Conservation (phyloP, 2,113 vertebrate genomes). For the Murina feae region DNA sequence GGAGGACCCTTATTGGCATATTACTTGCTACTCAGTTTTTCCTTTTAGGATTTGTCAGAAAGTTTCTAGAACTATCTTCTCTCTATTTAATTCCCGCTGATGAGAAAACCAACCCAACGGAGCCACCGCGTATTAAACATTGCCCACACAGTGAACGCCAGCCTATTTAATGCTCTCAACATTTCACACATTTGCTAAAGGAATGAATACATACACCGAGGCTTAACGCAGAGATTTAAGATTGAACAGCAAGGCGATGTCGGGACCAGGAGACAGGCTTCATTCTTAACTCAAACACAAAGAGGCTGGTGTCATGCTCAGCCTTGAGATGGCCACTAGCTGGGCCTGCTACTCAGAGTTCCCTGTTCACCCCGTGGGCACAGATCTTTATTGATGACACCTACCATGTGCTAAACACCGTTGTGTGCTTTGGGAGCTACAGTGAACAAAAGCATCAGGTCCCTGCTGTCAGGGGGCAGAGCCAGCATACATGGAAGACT, state of each 20-base stretch:
- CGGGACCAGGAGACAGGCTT: rapidly evolving
- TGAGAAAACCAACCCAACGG: background rate
- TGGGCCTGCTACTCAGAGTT: rapidly evolving
- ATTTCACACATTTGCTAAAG: background rate
- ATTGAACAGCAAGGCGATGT: too few relatives aligned
- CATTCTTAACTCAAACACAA: background rate
- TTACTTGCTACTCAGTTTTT: background rate
- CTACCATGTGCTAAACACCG: background rate
- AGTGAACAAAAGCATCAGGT: background rate
- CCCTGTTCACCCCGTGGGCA: rapidly evolving
- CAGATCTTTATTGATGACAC: background rate
- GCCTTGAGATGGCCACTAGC: too few relatives aligned
- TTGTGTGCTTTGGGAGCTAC: background rate
- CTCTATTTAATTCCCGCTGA: background rate
- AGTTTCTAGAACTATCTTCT: background rate
- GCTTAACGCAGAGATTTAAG: background rate
- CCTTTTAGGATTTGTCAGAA: background rate
- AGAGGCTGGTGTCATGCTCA: too few relatives aligned
- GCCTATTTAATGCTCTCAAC: background rate
- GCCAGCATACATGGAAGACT: too few relatives aligned
- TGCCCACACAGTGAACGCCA: background rate
- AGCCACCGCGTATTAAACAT: background rate
- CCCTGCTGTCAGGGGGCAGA: background rate
- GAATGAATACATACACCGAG: background rate
- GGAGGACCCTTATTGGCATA: rapidly evolving